Conservation (phyloP, 2,888 invertebrate species). For the Nephrotoma appendiculata region DNA sequence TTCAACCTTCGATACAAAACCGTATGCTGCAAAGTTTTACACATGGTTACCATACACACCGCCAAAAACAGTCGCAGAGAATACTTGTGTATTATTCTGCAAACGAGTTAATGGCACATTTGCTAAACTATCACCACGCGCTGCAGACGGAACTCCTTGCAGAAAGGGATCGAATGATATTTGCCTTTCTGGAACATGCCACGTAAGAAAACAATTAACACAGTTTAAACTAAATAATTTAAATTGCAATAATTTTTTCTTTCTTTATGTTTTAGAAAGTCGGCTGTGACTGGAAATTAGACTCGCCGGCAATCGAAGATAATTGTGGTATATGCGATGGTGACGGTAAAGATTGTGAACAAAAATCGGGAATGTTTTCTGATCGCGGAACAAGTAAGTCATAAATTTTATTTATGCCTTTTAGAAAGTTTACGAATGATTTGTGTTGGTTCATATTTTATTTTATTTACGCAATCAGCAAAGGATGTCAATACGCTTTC, state of each 20-base stretch:
- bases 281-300: conserved; percentile 49
- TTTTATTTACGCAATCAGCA: too few species aligned
- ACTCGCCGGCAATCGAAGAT: conserved; percentile 49
- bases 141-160: conserved; percentile 48
- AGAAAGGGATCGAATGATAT: conserved; percentile 43
- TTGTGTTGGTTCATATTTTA: too few species aligned
- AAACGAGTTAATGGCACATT: conserved; percentile 41
- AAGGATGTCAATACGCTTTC: too few species aligned
- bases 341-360: conserved; percentile 47
- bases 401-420: background rate
- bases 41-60: conserved; percentile 34
- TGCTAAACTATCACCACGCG: conserved; percentile 41
- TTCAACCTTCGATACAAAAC: conserved; percentile 31
- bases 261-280: conserved; percentile 35
- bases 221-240: background rate
- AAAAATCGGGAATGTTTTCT: conserved; percentile 39
- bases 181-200: conserved; percentile 47
- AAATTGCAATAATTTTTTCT: background rate
- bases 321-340: conserved; percentile 54
- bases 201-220: conserved; percentile 30
- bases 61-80: conserved; percentile 24
- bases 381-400: conserved; percentile 26
- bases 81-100: conserved; percentile 46
- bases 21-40: conserved; percentile 33
- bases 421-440: background rate